Base-by-base conservation (phyloP, 1,140 invertebrate genomes). In the Drosophila orosa region DNA sequence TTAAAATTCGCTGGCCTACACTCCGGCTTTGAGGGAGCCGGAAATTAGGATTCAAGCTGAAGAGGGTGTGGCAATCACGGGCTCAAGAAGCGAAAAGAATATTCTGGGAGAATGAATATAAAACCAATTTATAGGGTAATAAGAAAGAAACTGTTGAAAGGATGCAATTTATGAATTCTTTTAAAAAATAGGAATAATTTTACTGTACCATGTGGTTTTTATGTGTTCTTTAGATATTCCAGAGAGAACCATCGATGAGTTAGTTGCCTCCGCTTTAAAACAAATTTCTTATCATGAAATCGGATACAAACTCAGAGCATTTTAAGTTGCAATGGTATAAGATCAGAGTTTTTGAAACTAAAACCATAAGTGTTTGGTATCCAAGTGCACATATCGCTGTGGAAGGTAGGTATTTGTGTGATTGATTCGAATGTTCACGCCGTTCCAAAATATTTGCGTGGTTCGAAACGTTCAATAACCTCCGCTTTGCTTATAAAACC, bases 31-130 rank as follows among this genome's bases (percentile, higher is more conserved):
- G 17, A 39, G 22, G 29, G 3, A n/a, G 55, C 56, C 39, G 75
- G 71, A 79, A 79, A 83, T 83, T 54, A 75, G 58, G 68, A 74
- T 25, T 68, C 35, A 44, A 67, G 29, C 61, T 66, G 75, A 78
- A 75, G 54, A 78, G 48, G 68, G 56, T 24, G 19, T 54, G 25
- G 40, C 13, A 37, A 25, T 59, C 55, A 65, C 42, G 56, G 44
- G 2, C 1, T 47, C n/a, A 10, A 25, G 8, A 24, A 24, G 13
- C 13, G 24, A 1, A 45, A 45, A 5, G 7, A 25, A 45, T 22
- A 22, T 13, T 24, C n/a, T 44, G 0, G 6, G 13, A 5, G 44
- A 47, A 9, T 17, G 10, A 10, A 29, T 29, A n/a, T n/a, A n/a
- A 13, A 10, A 10, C 8, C 1, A 40, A 19, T 22, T 5, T 12